phyloP scores from a whole-genome alignment of 2,113 vertebrate species.

The Furnarius figulus region DNA sequence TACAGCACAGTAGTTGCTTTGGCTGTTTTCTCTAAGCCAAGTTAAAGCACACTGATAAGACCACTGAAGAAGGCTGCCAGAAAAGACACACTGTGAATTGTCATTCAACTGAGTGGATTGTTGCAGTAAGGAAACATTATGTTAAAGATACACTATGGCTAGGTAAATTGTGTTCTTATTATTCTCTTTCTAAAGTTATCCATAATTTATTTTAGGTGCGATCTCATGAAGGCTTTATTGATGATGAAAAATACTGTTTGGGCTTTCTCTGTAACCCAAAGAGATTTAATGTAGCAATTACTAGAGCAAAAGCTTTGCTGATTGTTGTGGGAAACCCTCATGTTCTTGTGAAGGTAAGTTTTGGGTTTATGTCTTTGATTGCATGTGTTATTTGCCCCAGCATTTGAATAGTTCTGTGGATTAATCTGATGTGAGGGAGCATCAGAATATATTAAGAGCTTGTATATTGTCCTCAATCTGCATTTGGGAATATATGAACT shows the following conservation, averaged over 20 bases:
- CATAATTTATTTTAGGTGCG: slow-evolving; percentile 80
- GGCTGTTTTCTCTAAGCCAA: not conserved
- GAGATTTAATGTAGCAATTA: slow-evolving; percentile 94
- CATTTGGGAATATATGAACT: not conserved
- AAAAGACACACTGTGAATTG: not conserved
- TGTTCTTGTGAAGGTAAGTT: slow-evolving; percentile 83
- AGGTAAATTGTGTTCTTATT: not conserved
- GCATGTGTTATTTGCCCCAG: not conserved
- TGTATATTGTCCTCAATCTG: not conserved
- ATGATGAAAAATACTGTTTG: slow-evolving; percentile 76
- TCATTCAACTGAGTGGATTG: not conserved
- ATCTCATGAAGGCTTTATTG: slow-evolving; percentile 77
- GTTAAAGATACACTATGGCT: not conserved
- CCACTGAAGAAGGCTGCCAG: not conserved
- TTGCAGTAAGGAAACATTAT: not conserved
- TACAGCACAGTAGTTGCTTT: not conserved
- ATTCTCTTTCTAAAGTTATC: not conserved
- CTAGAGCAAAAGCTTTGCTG: slow-evolving; percentile 90
- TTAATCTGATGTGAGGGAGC: not conserved
- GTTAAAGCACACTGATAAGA: not conserved
- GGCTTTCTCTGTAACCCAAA: slow-evolving; percentile 92
- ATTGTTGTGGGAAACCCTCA: slow-evolving; percentile 92
- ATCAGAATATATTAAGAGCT: not conserved
- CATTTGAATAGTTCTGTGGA: not conserved
- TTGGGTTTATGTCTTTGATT: not conserved